Base-by-base conservation (phyloP, 2,113 vertebrate species). In the Festucalex cinctus region DNA sequence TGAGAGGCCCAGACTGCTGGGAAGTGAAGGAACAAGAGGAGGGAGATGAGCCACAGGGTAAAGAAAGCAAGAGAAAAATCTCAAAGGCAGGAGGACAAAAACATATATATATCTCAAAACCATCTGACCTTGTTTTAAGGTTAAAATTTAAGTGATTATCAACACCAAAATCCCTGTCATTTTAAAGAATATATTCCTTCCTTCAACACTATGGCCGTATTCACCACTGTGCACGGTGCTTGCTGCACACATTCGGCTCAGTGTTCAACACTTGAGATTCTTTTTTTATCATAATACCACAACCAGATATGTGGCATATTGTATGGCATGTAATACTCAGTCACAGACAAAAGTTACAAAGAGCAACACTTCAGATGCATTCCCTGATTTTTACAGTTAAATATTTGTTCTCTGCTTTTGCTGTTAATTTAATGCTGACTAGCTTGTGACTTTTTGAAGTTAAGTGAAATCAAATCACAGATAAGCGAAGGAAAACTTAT, bases 1-100 rank as follows among this genome's bases (percentile, higher is more conserved):
- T 61, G 79, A 87, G 85, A 81, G 84, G 81, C 82, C 80, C 83
- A 62, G 73, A 74, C 76, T 63, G 69, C 80, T 36, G 72, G 80
- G 78, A 75, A 74, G 74, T 58, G 35, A 82, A 76, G 43, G 75
- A 61, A 59, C 67, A 77, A 75, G 74, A 67, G 68, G 70, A 67
- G 39, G 74, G 54, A 53, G 76, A 78, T 73, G 76, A 65, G 64
- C 68, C 75, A 54, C 57, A 59, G 68, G 77, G 86, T 77, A 68
- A 9, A 49, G 32, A 24, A 20, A 83, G 78, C 69, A 49, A 65
- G 63, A 67, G 9, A 70, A 26, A 58, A 51, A 79, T 24, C 6
- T 22, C 54, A 63, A 0, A 44, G 68, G 73, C 76, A 65, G 67
- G 56, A 79, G 32, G 37, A 28, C 9, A 7, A 37, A 64, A 44